A percentile compares a stretch with the other conserved stretches of the same genome.
These are phyloP conservation scores for Platysternon megacephalum DNA, from an alignment of 2,113 vertebrate species.

Conservation along the genomic window DNA sequence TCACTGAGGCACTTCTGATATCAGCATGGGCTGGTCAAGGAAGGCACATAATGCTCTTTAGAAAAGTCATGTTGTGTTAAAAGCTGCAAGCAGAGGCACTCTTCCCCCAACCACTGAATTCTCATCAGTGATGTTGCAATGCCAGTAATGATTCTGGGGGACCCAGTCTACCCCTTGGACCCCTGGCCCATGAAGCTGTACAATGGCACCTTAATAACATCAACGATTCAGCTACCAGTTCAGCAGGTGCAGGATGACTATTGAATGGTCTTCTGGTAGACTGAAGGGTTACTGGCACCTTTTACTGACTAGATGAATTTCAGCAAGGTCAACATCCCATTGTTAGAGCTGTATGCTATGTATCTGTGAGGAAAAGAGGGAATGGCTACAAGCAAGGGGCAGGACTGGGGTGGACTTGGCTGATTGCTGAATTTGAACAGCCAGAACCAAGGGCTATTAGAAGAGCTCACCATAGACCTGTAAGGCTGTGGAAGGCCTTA, in stretches of 20 bases:
- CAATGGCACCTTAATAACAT: not conserved
- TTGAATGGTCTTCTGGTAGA: not conserved
- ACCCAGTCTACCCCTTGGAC: not conserved
- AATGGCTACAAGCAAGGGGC: not conserved
- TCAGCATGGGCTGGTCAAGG: too few relatives aligned
- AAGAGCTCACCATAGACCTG: not conserved
- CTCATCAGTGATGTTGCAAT: not conserved
- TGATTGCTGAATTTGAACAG: not conserved
- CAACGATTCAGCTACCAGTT: not conserved
- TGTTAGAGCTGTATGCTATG: not conserved
- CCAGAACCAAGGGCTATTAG: not conserved
- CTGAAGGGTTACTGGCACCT: not conserved
- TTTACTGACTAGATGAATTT: not conserved
- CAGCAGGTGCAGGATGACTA: not conserved
- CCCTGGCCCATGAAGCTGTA: not conserved
- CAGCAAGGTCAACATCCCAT: not conserved
- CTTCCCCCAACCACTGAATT: too few relatives aligned
- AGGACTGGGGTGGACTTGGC: not conserved
- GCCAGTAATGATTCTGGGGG: not conserved
- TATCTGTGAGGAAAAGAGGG: not conserved
- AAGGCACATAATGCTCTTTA: too few relatives aligned
- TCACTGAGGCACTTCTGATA: too few relatives aligned
- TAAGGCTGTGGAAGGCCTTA: not conserved
- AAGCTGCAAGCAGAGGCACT: too few relatives aligned
- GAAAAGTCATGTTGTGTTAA: too few relatives aligned